Percentiles rank a stretch among this genome's conserved stretches.
Evolutionary conservation across 2,113 vertebrate species (phyloP).

Genomic region (Phylloscopus whistleri): DNA sequence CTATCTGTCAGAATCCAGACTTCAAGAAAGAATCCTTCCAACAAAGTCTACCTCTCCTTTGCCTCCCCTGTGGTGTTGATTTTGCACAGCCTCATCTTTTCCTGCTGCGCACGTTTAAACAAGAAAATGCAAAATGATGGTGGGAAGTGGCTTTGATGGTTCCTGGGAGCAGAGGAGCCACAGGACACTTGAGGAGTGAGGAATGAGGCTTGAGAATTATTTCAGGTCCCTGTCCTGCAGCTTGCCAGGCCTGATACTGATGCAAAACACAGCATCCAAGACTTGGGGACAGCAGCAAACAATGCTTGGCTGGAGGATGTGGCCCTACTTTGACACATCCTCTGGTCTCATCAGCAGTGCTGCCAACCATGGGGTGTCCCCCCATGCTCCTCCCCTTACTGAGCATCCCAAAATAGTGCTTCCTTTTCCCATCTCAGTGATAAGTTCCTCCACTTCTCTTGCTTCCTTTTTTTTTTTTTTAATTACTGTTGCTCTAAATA

Average conservation of each 20-base stretch:
- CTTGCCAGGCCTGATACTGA: neutral
- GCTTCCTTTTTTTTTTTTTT: neutral
- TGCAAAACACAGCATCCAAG: neutral
- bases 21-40: neutral
- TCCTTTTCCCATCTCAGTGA: neutral
- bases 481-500: neutral
- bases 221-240: neutral
- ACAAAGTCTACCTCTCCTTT: neutral
- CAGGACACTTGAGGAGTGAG: neutral
- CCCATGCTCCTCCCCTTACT: rapidly evolving
- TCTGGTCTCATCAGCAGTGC: neutral
- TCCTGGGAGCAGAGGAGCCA: neutral
- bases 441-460: neutral
- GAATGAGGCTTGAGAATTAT: neutral
- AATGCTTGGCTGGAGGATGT: neutral
- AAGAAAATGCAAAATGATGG: neutral
- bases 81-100: neutral
- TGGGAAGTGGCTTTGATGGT: neutral
- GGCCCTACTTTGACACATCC: neutral
- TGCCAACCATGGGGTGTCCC: neutral
- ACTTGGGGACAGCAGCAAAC: neutral
- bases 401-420: neutral
- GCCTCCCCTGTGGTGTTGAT: rapidly evolving
- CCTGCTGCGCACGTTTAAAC: neutral
- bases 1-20: neutral